These are phyloP conservation scores for Brachypterus glaber DNA, from an alignment of 2,888 invertebrate genomes.

Conservation along the genomic window DNA sequence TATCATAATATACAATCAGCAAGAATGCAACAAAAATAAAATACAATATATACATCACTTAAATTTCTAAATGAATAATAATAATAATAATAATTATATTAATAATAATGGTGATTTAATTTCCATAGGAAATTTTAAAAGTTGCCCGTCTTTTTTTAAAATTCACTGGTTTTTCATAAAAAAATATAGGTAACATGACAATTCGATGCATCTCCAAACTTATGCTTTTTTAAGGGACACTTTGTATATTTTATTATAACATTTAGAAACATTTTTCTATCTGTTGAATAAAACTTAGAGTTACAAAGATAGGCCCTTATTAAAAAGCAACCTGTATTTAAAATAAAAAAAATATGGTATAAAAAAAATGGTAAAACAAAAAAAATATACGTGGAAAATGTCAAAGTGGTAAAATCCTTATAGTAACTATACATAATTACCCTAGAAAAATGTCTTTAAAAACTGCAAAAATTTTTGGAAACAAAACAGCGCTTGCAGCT, in stretches of 20 bases:
- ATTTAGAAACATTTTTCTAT: no score
- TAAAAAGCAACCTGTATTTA: no score
- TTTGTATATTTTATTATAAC: no score
- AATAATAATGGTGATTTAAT: slow-evolving; percentile 13
- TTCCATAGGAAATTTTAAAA: slow-evolving; percentile 8
- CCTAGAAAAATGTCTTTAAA: slow-evolving; percentile 13
- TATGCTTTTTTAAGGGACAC: no score
- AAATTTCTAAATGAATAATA: slow-evolving; percentile 9
- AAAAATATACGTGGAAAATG: slow-evolving; percentile 2
- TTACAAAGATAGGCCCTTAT: no score
- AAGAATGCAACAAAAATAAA: slow-evolving; percentile 19
- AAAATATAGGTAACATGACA: slow-evolving; percentile 17
- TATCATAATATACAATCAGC: slow-evolving; percentile 18
- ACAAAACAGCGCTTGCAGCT: no score
- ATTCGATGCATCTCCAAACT: slow-evolving; percentile 18
- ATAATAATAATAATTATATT: slow-evolving; percentile 2
- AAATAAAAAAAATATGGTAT: slow-evolving; percentile 28
- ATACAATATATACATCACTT: slow-evolving; percentile 17
- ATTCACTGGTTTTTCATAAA: slow-evolving; percentile 13
- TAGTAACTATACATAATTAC: no score
- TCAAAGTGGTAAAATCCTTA: neutral
- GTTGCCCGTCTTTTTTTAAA: slow-evolving; percentile 8
- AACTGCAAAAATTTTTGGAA: no score
- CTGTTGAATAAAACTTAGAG: no score
- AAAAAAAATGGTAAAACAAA: slow-evolving; percentile 14